A percentile compares a stretch with the other conserved stretches of the same genome.
Conservation (phyloP, 2,797 vertebrate genomes). For the Anolis apletophallus region DNA sequence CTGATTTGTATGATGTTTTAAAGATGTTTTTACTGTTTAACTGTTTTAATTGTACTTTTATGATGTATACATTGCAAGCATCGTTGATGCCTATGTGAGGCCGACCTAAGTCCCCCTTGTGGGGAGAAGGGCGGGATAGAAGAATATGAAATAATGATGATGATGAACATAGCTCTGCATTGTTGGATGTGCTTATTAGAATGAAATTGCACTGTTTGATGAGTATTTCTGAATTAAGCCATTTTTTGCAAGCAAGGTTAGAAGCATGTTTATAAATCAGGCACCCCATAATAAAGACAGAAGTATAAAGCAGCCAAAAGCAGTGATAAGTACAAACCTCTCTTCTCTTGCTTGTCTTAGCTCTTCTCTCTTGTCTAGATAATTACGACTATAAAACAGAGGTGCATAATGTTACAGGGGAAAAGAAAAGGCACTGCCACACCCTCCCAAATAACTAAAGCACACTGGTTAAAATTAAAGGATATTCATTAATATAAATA, state of each 20-base stretch:
- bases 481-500: constrained; percentile 3
- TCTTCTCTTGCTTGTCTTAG: constrained; percentile 92
- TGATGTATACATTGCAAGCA: too few species aligned
- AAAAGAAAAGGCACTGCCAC: constrained; percentile 58
- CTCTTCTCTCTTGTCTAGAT: constrained; percentile 92
- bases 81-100: too few species aligned
- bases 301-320: constrained; percentile 48
- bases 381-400: constrained; percentile 86
- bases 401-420: constrained; percentile 60
- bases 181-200: background rate
- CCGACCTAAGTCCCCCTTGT: too few species aligned
- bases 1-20: too few species aligned
- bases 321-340: constrained; percentile 83
- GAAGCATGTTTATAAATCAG: constrained; percentile 33
- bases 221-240: constrained; percentile 40
- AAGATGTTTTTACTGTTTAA: too few species aligned
- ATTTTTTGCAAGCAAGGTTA: constrained; percentile 59
- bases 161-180: too few species aligned
- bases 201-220: constrained; percentile 5
- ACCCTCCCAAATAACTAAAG: constrained; percentile 2
- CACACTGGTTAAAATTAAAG: background rate
- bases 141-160: too few species aligned
- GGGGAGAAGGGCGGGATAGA: too few species aligned
- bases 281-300: constrained; percentile 29
- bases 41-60: too few species aligned